These are phyloP conservation scores for Apogon talboti DNA, from an alignment of 2,797 vertebrate species.

Conservation along the genomic window DNA sequence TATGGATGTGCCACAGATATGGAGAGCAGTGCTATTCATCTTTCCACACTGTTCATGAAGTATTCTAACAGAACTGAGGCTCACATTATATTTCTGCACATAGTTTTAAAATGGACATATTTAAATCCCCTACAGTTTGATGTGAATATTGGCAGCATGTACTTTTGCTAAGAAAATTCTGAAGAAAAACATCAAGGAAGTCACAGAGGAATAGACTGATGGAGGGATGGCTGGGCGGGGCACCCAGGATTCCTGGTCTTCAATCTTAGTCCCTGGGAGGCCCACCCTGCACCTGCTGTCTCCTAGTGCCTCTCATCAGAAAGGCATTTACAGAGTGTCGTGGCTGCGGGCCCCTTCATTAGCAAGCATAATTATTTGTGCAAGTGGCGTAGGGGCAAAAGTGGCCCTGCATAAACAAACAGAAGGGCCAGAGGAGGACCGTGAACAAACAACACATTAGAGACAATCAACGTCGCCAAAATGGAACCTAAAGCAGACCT, in stretches of 20 bases:
- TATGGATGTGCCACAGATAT: conserved; percentile 32
- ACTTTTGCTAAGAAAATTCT: not conserved
- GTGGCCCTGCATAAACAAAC: conserved; percentile 99
- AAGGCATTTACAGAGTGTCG: conserved; percentile 95
- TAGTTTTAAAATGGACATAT: not conserved
- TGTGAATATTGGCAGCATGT: not conserved
- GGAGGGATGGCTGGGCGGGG: conserved; percentile 62
- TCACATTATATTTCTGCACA: conserved; percentile 10
- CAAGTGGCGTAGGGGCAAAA: conserved; percentile 97
- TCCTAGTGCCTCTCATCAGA: conserved; percentile 95
- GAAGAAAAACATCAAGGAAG: conserved; percentile 20
- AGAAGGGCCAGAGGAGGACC: conserved; percentile 92
- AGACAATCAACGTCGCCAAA: conserved; percentile 71
- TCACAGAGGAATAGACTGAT: conserved; percentile 24
- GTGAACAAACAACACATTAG: conserved; percentile 81
- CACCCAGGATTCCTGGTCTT: conserved; percentile 86
- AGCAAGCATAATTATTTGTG: conserved; percentile 98
- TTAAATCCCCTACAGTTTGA: not conserved
- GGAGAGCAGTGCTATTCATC: not conserved
- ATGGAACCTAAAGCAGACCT: conserved; percentile 53
- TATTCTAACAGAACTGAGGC: conserved; percentile 3
- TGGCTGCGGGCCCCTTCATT: conserved; percentile 99
- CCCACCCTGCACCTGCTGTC: conserved; percentile 99
- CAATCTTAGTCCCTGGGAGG: conserved; percentile 99
- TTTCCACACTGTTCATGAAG: conserved; percentile 6